Evolutionary conservation across 2,797 vertebrate genomes (phyloP), one percentile per base, ranked within the genome.

Genomic region (Tachyglossus aculeatus): DNA sequence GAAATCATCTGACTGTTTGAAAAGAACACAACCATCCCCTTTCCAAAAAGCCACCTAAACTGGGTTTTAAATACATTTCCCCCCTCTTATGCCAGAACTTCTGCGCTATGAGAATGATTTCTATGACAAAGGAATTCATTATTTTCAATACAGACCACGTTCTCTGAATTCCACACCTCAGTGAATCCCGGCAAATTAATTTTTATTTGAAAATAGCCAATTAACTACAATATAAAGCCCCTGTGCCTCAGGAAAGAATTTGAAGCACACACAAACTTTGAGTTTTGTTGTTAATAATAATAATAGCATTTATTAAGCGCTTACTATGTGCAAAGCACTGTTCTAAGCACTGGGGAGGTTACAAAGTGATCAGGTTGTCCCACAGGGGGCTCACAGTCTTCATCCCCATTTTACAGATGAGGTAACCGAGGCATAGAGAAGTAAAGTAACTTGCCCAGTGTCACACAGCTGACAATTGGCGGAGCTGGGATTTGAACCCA

Each of bases 151-250:
- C 29, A 56, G 75, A 73, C 51, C 25, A 9, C 40, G 63, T 77
- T 60, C 70, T 82, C 55, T 82, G 70, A 67, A 64, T 86, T 85
- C 59, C 63, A 76, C 63, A 47, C 53, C 66, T 56, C 61, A 74
- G 22, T 15, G 32, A 73, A 40, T 63, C 73, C 64, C 79, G 81
- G 85, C 88, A 89, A 77, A 88, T 88, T 77, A 85, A 88, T 87
- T 88, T 90, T 83, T 78, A 66, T 88, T 88, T 88, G 74, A 80
- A 44, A 66, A 71, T 68, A 73, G 78, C 67, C 81, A 62, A 73
- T 88, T 90, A 85, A 77, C 61, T 85, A 9, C 59, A 71, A 66
- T 68, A 74, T 53, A 85, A 85, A 83, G 34, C 38, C 48, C 50
- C 43, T 44, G 41, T 76, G 68, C 76, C 73, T 27, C 22, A 71